Evolutionary conservation across 1,140 invertebrate species (phyloP), one percentile per base, ranked within the genome.

Genomic region (Octopus bimaculoides): DNA sequence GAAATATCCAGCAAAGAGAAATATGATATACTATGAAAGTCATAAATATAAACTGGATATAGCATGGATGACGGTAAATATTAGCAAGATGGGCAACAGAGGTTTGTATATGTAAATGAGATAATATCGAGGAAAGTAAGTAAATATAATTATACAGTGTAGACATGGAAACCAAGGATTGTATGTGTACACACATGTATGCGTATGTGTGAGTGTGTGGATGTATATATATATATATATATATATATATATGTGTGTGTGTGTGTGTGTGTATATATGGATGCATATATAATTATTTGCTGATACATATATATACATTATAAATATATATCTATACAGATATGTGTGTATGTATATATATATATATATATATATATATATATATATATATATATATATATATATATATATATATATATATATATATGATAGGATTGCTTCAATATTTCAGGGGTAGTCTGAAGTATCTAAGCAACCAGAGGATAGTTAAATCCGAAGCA

Each of bases 361-460:
- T 61, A 61, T 61, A 9, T 61, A 61, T 61, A 61, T 61, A 61
- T 61, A 61, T 61, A 61, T 61, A 61, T 61, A 61, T 61, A 61
- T 61, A 61, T 61, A 61, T 61, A 61, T 61, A 61, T 61, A 61
- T 61, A 61, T 61, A 61, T 61, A 61, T 61, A 61, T 8, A 14
- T 7, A 61, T 14, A 8, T 9, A 61, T 52, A 41, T 55, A 8
- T 12, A 61, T 8, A 61, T 14, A 61, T 61, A 61, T 61, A 61
- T 61, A 61, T 7, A 61, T 61, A 61, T 8, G 56, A 61, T 61
- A 61, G 56, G 7, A 61, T n/a, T n/a, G n/a, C n/a, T n/a, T n/a
- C n/a, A n/a, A n/a, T n/a, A n/a, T n/a, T n/a, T n/a, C n/a, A n/a
- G n/a, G n/a, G n/a, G n/a, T n/a, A n/a, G n/a, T n/a, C n/a, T n/a